A percentile compares a stretch with the other conserved stretches of the same genome.
phyloP scores from a whole-genome alignment of 2,113 vertebrate species.

The Podocnemis expansa region DNA sequence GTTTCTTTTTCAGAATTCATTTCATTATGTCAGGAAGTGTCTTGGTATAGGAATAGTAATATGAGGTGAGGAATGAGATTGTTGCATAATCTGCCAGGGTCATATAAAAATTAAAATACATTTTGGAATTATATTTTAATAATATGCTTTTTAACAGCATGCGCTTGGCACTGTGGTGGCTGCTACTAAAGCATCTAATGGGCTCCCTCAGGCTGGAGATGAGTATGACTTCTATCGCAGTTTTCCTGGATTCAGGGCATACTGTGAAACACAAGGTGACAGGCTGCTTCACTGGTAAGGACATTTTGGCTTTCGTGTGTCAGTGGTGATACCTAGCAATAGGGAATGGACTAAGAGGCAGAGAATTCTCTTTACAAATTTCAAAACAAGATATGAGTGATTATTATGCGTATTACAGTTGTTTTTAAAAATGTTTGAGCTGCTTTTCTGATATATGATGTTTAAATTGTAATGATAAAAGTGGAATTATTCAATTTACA shows the following conservation, averaged over 20 bases:
- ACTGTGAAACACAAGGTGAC: constrained; percentile 88
- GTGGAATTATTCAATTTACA: not conserved
- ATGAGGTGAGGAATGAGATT: rapidly evolving
- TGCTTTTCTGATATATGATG: not conserved
- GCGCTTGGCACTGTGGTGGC: constrained; percentile 88
- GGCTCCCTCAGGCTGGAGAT: constrained; percentile 89
- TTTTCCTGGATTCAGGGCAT: constrained; percentile 90
- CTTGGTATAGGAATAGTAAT: not conserved
- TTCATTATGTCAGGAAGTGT: rapidly evolving
- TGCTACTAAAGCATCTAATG: constrained; percentile 88
- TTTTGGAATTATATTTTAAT: not conserved
- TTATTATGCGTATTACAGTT: rapidly evolving
- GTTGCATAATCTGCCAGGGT: rapidly evolving
- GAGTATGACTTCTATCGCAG: constrained; percentile 96
- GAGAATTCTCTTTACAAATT: not conserved
- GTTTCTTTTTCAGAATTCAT: not conserved
- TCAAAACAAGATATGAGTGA: rapidly evolving
- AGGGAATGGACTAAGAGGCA: not conserved
- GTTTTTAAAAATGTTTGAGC: not conserved
- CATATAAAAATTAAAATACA: rapidly evolving
- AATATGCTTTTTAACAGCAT: constrained; percentile 74
- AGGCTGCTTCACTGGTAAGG: constrained; percentile 87
- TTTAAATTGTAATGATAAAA: not conserved
- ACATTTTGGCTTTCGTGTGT: not conserved
- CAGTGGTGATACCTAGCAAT: rapidly evolving